Percentiles rank a stretch among this genome's conserved stretches.
Evolutionary conservation across 1,140 invertebrate species (phyloP).

Genomic region (Myzus persicae): DNA sequence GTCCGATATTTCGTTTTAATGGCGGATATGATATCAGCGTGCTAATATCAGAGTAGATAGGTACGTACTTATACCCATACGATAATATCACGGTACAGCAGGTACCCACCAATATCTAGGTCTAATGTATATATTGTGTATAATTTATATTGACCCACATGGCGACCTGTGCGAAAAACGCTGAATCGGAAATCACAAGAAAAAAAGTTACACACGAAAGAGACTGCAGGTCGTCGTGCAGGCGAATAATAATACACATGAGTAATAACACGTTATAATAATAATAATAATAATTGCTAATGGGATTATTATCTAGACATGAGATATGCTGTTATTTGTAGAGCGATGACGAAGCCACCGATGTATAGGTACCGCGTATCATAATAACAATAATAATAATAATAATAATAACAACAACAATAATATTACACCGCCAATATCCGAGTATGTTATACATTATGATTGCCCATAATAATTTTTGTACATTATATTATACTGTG

Average conservation of each 20-base stretch:
- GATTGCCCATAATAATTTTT: too few species aligned
- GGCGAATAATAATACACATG: background rate
- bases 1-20: background rate
- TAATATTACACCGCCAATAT: background rate
- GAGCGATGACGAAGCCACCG: background rate
- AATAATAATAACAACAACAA: too few species aligned
- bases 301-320: background rate
- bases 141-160: constrained; percentile 4
- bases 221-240: background rate
- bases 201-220: background rate
- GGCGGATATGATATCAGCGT: background rate
- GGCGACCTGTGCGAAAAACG: background rate
- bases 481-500: too few species aligned
- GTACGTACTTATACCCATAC: background rate
- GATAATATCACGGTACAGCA: background rate
- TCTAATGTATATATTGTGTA: background rate
- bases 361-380: too few species aligned
- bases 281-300: background rate
- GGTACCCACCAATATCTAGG: background rate
- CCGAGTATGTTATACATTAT: background rate
- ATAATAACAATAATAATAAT: background rate
- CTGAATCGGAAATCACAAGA: background rate
- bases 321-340: background rate
- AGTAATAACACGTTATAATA: constrained; percentile 1
- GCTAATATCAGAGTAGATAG: background rate